Conservation (phyloP, 2,888 invertebrate species). For the Trissolcus japonicus region DNA sequence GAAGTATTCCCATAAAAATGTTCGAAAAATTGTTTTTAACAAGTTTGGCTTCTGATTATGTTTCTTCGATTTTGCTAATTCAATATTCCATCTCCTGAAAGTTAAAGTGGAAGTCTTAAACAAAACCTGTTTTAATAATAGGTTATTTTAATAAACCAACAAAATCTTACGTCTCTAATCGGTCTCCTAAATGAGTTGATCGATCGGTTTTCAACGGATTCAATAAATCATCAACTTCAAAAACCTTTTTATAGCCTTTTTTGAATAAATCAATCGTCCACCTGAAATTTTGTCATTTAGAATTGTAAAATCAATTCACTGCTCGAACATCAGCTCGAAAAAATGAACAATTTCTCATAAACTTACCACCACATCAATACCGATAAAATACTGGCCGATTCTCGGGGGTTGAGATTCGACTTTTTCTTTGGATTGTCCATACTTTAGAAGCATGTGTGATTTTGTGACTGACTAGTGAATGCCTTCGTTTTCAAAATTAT, state of each 20-base stretch:
- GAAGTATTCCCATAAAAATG: constrained; percentile 76
- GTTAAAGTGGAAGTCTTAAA: not conserved
- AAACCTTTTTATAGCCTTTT: constrained; percentile 83
- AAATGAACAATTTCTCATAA: constrained; percentile 5
- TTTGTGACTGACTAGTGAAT: no score
- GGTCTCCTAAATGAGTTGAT: constrained; percentile 83
- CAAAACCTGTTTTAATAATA: not conserved
- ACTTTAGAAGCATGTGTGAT: constrained; percentile 10
- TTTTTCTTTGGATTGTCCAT: constrained; percentile 74
- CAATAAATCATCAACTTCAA: constrained; percentile 86
- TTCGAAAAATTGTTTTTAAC: constrained; percentile 75
- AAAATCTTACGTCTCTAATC: constrained; percentile 80
- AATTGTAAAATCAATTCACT: not conserved
- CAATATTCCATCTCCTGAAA: constrained; percentile 77
- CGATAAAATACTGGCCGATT: constrained; percentile 80
- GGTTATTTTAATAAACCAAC: not conserved
- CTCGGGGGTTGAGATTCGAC: constrained; percentile 79
- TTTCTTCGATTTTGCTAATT: constrained; percentile 71
- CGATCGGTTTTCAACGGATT: constrained; percentile 83
- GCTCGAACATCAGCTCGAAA: constrained; percentile 6
- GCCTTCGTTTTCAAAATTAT: no score
- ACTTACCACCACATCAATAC: constrained; percentile 81
- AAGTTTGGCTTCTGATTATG: constrained; percentile 74
- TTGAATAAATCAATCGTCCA: constrained; percentile 88
- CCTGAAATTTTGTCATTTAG: constrained; percentile 74